phyloP scores from a whole-genome alignment of 2,888 invertebrate species.

The Homarus gammarus region DNA sequence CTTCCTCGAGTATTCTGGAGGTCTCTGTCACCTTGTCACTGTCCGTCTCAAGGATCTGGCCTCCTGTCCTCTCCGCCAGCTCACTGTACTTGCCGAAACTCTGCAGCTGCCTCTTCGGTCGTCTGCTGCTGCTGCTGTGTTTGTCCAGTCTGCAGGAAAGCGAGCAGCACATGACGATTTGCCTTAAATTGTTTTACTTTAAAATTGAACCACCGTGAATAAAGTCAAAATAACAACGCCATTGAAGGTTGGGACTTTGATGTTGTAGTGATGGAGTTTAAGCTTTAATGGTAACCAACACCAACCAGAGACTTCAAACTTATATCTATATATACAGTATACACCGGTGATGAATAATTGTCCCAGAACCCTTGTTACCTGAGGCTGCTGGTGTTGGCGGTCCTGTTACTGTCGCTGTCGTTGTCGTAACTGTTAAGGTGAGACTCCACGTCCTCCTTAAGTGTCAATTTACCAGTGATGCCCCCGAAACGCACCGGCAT shows the following conservation, averaged over 20 bases:
- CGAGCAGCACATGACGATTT: neutral
- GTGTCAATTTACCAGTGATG: neutral
- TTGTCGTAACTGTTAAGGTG: neutral
- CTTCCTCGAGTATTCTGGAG: conserved; percentile 44
- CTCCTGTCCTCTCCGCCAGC: conserved; percentile 47
- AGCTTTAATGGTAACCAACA: no score
- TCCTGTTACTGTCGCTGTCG: no score
- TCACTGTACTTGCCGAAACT: conserved; percentile 44
- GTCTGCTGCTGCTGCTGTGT: neutral
- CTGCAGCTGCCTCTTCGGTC: conserved; percentile 41
- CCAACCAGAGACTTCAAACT: no score
- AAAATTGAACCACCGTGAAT: no score
- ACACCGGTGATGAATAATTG: no score
- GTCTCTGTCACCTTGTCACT: conserved; percentile 36
- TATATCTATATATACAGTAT: no score
- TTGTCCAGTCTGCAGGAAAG: no score
- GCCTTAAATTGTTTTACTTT: neutral
- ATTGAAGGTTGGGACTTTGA: no score
- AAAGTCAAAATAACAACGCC: no score
- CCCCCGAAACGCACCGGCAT: conserved; percentile 17
- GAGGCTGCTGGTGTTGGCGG: no score
- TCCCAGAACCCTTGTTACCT: neutral
- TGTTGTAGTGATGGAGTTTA: no score
- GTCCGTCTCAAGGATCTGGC: conserved; percentile 30
- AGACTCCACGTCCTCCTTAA: neutral